These are phyloP conservation scores for Drosophila sordidapex DNA, from an alignment of 2,888 invertebrate species.

Conservation along the genomic window DNA sequence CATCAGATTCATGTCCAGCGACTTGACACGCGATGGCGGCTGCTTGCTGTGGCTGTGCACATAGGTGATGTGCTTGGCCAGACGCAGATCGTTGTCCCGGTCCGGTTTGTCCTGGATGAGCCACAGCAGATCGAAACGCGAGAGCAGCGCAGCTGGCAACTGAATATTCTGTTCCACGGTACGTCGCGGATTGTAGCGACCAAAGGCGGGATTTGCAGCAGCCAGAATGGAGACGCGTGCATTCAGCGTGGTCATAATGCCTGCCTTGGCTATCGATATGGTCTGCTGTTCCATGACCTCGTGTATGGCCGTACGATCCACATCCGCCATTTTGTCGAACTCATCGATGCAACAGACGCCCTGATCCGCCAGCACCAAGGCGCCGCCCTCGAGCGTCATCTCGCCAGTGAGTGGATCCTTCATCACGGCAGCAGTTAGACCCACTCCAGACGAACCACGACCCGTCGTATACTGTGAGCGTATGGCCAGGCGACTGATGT, in stretches of 20 bases:
- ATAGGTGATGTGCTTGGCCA: constrained; percentile 98
- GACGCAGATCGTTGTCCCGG: constrained; percentile 90
- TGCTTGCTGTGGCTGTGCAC: constrained; percentile 97
- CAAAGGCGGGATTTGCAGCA: constrained; percentile 99
- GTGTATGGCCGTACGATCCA: constrained; percentile 97
- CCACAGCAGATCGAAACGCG: constrained; percentile 98
- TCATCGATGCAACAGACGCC: constrained; percentile 99
- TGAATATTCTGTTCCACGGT: constrained; percentile 99
- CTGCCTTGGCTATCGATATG: constrained; percentile 99
- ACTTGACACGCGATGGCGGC: constrained; percentile 91
- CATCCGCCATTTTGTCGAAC: constrained; percentile 99
- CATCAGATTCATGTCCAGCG: constrained; percentile 96
- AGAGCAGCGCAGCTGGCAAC: constrained; percentile 97
- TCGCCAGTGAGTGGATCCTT: constrained; percentile 99
- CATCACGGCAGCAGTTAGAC: constrained; percentile 98
- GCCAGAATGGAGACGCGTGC: constrained; percentile 98
- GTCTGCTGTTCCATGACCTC: constrained; percentile 99
- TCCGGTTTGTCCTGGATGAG: constrained; percentile 94
- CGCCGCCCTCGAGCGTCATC: constrained; percentile 98
- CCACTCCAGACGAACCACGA: constrained; percentile 98
- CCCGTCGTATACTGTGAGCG: constrained; percentile 98
- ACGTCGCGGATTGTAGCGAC: constrained; percentile 97
- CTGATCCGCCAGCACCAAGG: constrained; percentile 97
- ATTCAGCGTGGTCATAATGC: constrained; percentile 99
- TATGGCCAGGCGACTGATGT: constrained; percentile 96